Conservation (phyloP, 2,113 vertebrate species). For the Coreoperca whiteheadi region DNA sequence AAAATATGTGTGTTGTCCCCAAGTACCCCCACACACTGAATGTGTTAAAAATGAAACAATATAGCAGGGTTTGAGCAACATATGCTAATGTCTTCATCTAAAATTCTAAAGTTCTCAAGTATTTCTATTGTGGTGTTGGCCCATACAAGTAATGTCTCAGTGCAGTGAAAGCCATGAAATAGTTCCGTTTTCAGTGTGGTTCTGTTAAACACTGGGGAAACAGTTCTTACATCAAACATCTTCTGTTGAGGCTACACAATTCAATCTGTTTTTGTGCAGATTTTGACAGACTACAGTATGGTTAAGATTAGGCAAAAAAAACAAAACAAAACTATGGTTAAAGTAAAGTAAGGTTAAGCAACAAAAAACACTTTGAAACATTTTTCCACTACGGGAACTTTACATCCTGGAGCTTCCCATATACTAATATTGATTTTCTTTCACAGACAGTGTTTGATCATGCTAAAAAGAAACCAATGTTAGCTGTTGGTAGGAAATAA, state of each 20-base stretch:
- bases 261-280: neutral
- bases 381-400: too few relatives aligned
- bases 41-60: slow-evolving; percentile 16
- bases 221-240: neutral
- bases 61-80: slow-evolving; percentile 22
- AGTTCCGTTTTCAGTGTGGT: neutral
- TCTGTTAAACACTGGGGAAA: neutral
- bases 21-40: slow-evolving; percentile 42
- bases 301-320: neutral
- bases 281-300: too few relatives aligned
- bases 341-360: too few relatives aligned
- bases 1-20: slow-evolving; percentile 43
- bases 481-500: too few relatives aligned
- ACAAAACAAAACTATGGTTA: neutral
- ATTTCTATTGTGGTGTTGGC: slow-evolving; percentile 14
- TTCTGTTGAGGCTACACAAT: neutral
- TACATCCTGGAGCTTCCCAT: neutral
- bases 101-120: slow-evolving; percentile 3
- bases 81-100: slow-evolving; percentile 25
- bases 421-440: too few relatives aligned
- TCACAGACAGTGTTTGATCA: too few relatives aligned
- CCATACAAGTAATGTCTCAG: neutral
- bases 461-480: too few relatives aligned
- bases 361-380: too few relatives aligned
- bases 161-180: neutral